Evolutionary conservation across 2,888 invertebrate species (phyloP).

Genomic region (Deroplatys truncata): DNA sequence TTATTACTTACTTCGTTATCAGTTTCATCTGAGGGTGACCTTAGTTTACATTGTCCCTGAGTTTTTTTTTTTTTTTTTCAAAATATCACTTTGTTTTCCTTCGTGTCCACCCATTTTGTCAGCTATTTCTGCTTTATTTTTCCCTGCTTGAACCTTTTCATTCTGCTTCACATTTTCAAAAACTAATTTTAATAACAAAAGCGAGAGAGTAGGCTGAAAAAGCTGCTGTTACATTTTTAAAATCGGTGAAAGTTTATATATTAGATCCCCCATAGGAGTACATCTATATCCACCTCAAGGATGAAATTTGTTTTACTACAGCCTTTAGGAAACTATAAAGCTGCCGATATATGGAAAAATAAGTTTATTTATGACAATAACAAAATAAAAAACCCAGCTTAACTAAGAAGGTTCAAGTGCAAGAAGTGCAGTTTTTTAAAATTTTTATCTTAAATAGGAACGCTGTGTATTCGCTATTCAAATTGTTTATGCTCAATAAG

Average conservation of each 20-base stretch:
- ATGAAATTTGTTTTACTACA: no score
- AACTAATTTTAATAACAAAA: neutral
- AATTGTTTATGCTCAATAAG: no score
- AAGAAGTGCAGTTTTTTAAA: no score
- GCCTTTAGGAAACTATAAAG: no score
- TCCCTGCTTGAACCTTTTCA: neutral
- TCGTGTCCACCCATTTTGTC: neutral
- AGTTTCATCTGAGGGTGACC: neutral
- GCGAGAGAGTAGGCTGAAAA: neutral
- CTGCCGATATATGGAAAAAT: no score
- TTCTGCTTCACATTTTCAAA: neutral
- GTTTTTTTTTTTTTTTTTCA: no score
- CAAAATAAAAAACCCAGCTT: no score
- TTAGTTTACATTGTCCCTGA: neutral
- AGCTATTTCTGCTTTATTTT: neutral
- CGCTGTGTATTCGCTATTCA: no score
- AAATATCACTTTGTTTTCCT: neutral
- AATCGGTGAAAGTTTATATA: neutral
- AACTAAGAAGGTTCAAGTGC: no score
- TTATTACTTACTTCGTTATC: neutral
- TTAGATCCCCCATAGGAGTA: neutral
- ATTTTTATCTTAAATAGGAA: no score
- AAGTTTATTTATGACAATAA: no score
- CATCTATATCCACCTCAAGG: no score
- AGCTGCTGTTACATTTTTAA: neutral